Evolutionary conservation across 2,113 vertebrate genomes (phyloP).

Genomic region (Phaethon lepturus): DNA sequence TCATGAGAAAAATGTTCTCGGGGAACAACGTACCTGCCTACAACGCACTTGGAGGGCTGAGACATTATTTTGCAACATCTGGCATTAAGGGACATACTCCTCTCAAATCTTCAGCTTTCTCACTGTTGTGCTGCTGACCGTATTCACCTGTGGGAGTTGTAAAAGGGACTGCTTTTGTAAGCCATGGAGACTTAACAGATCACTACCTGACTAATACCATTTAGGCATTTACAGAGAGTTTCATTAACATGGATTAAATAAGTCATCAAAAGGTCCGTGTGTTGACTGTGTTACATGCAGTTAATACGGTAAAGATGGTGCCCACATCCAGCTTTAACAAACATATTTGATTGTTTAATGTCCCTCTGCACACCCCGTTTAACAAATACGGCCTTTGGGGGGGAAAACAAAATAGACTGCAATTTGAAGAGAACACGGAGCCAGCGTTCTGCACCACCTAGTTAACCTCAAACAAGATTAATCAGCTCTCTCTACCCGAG

Average conservation of each 20-base stretch:
- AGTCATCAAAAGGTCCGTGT: neutral
- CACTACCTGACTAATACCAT: neutral
- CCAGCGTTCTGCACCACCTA: neutral
- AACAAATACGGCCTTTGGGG: neutral
- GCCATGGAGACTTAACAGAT: neutral
- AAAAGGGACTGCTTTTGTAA: neutral
- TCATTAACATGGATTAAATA: constrained; percentile 2
- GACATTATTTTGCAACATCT: neutral
- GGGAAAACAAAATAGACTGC: neutral
- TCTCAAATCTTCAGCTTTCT: neutral
- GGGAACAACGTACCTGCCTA: neutral
- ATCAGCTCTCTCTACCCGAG: neutral
- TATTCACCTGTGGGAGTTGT: neutral
- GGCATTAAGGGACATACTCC: neutral
- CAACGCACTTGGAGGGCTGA: neutral
- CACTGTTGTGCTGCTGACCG: neutral
- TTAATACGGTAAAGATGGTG: neutral
- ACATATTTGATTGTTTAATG: neutral
- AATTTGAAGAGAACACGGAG: neutral
- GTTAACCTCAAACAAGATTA: constrained; percentile 16
- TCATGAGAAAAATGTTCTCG: neutral
- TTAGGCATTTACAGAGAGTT: neutral
- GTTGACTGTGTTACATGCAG: neutral
- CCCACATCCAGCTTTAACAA: neutral
- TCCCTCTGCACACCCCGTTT: neutral